These are phyloP conservation scores for Manduca sexta DNA, from an alignment of 1,140 invertebrate genomes.

Conservation along the genomic window DNA sequence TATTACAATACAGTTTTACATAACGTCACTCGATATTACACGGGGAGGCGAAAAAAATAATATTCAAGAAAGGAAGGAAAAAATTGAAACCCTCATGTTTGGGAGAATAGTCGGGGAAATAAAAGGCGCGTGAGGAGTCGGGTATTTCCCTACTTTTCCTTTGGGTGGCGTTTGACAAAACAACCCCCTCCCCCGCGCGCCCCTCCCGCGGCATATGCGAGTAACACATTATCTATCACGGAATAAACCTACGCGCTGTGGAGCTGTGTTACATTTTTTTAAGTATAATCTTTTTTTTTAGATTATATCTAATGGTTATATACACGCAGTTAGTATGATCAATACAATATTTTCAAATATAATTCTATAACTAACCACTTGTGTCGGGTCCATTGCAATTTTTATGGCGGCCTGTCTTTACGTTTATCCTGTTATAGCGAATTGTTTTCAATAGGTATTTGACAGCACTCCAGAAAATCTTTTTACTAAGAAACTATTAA, in stretches of 20 bases:
- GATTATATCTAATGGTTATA: too few species aligned
- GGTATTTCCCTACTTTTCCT: slow-evolving; percentile 25
- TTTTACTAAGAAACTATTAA: too few species aligned
- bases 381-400: too few species aligned
- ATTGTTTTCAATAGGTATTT: too few species aligned
- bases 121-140: slow-evolving; percentile 24
- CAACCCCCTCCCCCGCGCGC: slow-evolving; percentile 37
- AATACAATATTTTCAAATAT: too few species aligned
- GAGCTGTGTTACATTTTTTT: slow-evolving; percentile 20
- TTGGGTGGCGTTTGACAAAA: slow-evolving; percentile 57
- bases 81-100: slow-evolving; percentile 19
- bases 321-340: too few species aligned
- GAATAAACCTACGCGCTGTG: slow-evolving; percentile 24
- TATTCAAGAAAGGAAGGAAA: slow-evolving; percentile 5
- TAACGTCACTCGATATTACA: slow-evolving; percentile 14
- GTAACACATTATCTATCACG: slow-evolving; percentile 66
- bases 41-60: slow-evolving; percentile 11
- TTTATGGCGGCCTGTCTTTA: too few species aligned
- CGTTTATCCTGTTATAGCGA: too few species aligned
- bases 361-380: too few species aligned
- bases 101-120: slow-evolving; percentile 23
- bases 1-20: slow-evolving; percentile 10
- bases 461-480: too few species aligned
- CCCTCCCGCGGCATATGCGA: slow-evolving; percentile 40
- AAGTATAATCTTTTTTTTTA: too few species aligned